Evolutionary conservation across 2,888 invertebrate genomes (phyloP).

Genomic region (Aleiodes testaceus): DNA sequence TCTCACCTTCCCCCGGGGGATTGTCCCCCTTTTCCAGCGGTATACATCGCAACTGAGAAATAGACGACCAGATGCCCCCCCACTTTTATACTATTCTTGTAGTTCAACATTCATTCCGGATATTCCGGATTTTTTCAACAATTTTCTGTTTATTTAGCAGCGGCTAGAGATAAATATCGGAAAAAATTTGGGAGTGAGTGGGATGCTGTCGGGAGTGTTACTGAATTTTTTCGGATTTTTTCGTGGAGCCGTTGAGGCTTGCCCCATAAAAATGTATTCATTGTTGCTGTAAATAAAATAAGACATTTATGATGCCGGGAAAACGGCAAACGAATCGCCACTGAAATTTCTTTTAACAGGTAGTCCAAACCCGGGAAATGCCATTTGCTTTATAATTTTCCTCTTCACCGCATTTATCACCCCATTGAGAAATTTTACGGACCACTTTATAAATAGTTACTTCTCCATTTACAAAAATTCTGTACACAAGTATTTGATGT

Average conservation of each 20-base stretch:
- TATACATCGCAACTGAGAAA: constrained; percentile 37
- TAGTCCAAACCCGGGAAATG: too few relatives aligned
- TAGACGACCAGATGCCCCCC: constrained; percentile 1
- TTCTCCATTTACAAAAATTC: background rate
- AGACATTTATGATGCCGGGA: too few relatives aligned
- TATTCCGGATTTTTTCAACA: background rate
- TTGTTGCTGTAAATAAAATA: too few relatives aligned
- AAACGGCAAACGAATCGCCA: too few relatives aligned
- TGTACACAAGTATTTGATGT: background rate
- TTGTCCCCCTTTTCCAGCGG: constrained; percentile 58
- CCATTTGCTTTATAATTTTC: background rate
- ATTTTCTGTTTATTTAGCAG: background rate
- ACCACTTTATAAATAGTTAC: background rate
- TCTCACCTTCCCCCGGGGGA: constrained; percentile 58
- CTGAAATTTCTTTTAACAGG: too few relatives aligned
- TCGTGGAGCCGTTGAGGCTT: too few relatives aligned
- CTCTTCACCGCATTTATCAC: background rate
- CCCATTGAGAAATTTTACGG: background rate
- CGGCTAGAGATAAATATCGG: too few relatives aligned
- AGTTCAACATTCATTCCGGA: background rate
- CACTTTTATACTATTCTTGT: constrained; percentile 8
- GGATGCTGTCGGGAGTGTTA: too few relatives aligned
- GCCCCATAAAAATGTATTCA: too few relatives aligned
- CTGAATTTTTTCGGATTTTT: too few relatives aligned
- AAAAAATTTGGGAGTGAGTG: too few relatives aligned